phyloP scores from a whole-genome alignment of 2,113 vertebrate genomes.

The Colius striatus region DNA sequence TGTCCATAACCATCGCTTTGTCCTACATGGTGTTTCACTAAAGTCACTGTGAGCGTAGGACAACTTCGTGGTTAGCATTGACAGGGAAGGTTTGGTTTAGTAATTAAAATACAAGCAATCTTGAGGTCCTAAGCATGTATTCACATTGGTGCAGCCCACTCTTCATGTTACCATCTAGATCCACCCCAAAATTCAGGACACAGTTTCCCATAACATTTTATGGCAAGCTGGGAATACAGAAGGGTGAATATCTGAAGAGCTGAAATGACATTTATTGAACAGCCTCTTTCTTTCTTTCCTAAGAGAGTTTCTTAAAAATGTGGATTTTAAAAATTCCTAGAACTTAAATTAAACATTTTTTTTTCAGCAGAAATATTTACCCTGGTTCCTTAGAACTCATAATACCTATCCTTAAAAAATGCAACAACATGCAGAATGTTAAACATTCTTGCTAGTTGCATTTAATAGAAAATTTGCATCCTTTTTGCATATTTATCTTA shows the following conservation, averaged over 20 bases:
- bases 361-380: background rate
- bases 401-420: background rate
- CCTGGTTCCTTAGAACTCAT: background rate
- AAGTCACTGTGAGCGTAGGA: background rate
- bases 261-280: background rate
- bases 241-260: background rate
- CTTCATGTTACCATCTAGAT: background rate
- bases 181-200: background rate
- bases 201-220: background rate
- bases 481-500: background rate
- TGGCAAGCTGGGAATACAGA: background rate
- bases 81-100: background rate
- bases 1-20: fast-evolving
- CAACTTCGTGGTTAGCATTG: background rate
- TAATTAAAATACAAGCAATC: background rate
- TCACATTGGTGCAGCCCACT: background rate
- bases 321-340: background rate
- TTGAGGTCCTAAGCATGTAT: background rate
- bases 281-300: background rate
- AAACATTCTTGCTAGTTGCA: constrained; percentile 4
- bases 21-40: fast-evolving
- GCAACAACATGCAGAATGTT: background rate
- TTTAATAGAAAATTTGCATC: background rate
- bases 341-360: background rate
- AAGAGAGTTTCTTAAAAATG: background rate